phyloP scores from a whole-genome alignment of 2,797 vertebrate genomes.

The Thalassophryne amazonica region DNA sequence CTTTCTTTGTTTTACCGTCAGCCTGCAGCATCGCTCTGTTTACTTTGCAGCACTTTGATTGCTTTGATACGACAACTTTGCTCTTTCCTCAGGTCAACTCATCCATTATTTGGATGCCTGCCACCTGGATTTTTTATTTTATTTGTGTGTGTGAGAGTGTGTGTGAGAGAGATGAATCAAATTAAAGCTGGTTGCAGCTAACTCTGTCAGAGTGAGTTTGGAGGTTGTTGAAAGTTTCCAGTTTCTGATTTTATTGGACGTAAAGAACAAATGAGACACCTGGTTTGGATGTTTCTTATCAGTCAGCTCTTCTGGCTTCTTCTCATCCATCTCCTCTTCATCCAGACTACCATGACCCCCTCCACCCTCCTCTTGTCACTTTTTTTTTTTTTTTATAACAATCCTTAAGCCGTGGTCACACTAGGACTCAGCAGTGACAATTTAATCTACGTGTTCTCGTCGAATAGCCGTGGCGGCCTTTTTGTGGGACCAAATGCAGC shows the following conservation, averaged over 20 bases:
- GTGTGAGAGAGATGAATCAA: too few relatives aligned
- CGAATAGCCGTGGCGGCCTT: too few relatives aligned
- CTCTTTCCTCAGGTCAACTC: not conserved
- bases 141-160: too few relatives aligned
- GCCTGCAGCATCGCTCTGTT: not conserved
- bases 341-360: not conserved
- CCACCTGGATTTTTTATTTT: too few relatives aligned
- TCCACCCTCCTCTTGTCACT: not conserved
- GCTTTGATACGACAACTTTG: not conserved
- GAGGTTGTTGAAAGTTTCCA: too few relatives aligned
- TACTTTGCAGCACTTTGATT: not conserved
- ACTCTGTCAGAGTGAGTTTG: not conserved
- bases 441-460: too few relatives aligned
- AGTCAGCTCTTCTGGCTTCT: constrained; percentile 52
- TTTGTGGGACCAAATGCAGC: too few relatives aligned
- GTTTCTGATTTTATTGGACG: too few relatives aligned
- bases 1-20: not conserved
- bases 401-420: too few relatives aligned
- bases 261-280: not conserved
- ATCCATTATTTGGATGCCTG: not conserved
- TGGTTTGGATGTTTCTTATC: constrained; percentile 15
- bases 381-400: not conserved
- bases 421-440: too few relatives aligned
- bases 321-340: constrained; percentile 35
- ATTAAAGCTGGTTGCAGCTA: not conserved